A percentile compares a stretch with the other conserved stretches of the same genome.
Conservation (phyloP, 2,113 vertebrate species). For the Pedionomus torquatus region DNA sequence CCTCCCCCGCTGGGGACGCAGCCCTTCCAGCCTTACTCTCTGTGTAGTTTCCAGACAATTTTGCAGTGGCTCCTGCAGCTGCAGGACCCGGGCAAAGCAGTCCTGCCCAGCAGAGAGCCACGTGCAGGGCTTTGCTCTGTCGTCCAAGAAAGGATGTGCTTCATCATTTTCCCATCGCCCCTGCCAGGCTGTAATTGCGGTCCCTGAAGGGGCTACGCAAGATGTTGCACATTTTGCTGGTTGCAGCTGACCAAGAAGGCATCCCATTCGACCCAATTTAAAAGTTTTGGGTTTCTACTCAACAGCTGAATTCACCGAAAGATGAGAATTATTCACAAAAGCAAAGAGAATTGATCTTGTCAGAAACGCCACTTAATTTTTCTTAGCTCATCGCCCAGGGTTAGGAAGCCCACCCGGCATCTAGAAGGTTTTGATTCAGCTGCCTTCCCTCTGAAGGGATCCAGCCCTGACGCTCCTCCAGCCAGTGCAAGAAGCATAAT, state of each 20-base stretch:
- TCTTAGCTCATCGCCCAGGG: not conserved
- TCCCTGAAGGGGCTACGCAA: not conserved
- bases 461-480: not conserved
- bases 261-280: not conserved
- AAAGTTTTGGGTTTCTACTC: not conserved
- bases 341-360: not conserved
- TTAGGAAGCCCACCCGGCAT: not conserved
- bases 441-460: constrained; percentile 3
- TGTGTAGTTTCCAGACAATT: not conserved
- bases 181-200: not conserved
- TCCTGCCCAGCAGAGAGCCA: not conserved
- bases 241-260: not conserved
- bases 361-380: not conserved
- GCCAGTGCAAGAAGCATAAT: not conserved
- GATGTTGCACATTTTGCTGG: not conserved
- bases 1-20: not conserved
- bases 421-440: not conserved
- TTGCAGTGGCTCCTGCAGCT: not conserved
- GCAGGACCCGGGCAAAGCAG: not conserved
- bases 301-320: not conserved
- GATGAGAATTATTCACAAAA: not conserved
- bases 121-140: not conserved
- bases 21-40: not conserved
- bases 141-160: not conserved
- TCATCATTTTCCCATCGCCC: not conserved